A percentile compares a stretch with the other conserved stretches of the same genome.
These are phyloP conservation scores for Poecile montanus DNA, from an alignment of 2,797 vertebrate genomes.

Conservation along the genomic window DNA sequence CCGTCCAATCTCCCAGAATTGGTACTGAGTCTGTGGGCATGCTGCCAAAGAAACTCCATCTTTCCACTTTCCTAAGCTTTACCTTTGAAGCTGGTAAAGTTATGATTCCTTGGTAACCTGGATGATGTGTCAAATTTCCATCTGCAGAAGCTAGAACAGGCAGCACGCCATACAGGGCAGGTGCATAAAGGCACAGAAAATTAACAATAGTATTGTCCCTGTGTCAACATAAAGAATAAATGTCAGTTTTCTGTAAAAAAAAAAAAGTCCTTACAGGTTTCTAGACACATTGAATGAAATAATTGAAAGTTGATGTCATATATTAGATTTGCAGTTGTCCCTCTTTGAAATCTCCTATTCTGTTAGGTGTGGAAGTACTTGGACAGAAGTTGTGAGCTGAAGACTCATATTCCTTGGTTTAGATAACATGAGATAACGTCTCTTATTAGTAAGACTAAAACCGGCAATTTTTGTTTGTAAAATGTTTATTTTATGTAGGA, in stretches of 20 bases:
- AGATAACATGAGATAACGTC: not conserved
- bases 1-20: not conserved
- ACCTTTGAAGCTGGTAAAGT: not conserved
- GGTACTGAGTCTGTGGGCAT: not conserved
- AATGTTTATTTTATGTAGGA: not conserved
- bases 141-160: not conserved
- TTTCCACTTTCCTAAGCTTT: not conserved
- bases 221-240: not conserved
- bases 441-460: not conserved
- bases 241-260: not conserved
- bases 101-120: not conserved
- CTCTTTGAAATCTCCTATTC: not conserved
- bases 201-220: not conserved
- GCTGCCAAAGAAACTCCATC: not conserved
- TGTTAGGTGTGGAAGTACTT: not conserved
- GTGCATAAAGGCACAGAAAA: not conserved
- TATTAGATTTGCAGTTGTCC: not conserved
- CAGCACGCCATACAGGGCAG: not conserved
- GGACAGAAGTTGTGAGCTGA: not conserved
- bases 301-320: not conserved
- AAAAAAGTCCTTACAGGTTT: not conserved
- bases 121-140: not conserved
- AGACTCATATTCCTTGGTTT: not conserved
- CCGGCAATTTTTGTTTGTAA: not conserved
- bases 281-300: not conserved